These are phyloP conservation scores for Ceyx cyanopectus DNA, from an alignment of 2,113 vertebrate species.

Conservation along the genomic window DNA sequence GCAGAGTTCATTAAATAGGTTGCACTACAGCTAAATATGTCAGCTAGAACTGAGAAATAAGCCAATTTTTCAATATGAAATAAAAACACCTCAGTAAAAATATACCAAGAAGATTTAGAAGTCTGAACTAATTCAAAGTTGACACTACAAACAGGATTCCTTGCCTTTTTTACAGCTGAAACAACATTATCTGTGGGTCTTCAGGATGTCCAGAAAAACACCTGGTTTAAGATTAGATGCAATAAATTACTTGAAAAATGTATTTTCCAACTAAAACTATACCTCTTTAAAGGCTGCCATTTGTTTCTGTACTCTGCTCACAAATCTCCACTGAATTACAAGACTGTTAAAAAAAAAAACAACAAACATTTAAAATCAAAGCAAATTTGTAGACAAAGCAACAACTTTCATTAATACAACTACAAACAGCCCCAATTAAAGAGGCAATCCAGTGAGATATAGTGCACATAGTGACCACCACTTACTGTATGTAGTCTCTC, in stretches of 20 bases:
- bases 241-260: not conserved
- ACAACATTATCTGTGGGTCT: not conserved
- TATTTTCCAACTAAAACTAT: slow-evolving; percentile 21
- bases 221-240: not conserved
- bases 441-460: not conserved
- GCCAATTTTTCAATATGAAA: not conserved
- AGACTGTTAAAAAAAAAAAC: slow-evolving; percentile 79
- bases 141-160: not conserved
- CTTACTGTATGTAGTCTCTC: slow-evolving; percentile 98
- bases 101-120: not conserved
- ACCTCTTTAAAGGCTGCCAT: slow-evolving; percentile 99
- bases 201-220: not conserved
- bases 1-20: not conserved
- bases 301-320: slow-evolving; percentile 95
- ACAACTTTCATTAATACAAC: not conserved
- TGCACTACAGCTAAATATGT: not conserved
- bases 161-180: not conserved
- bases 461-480: not conserved
- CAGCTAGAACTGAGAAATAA: not conserved
- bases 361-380: not conserved
- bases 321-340: slow-evolving; percentile 98
- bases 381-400: not conserved
- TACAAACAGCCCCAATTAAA: not conserved
- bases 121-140: not conserved
- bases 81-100: not conserved